A percentile compares a stretch with the other conserved stretches of the same genome.
These are phyloP conservation scores for Falco novaeseelandiae DNA, from an alignment of 2,797 vertebrate genomes.

Conservation along the genomic window DNA sequence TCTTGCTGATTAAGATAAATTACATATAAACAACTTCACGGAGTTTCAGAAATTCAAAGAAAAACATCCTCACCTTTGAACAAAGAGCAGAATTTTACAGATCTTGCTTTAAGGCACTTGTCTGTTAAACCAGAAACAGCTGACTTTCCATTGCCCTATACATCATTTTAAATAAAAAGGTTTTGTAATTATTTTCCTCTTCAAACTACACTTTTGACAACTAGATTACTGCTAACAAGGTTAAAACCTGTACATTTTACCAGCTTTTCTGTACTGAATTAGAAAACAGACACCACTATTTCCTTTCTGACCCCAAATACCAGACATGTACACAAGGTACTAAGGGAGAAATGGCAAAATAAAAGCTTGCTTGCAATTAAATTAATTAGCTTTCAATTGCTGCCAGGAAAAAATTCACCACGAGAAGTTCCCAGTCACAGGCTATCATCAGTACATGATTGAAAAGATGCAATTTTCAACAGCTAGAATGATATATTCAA, in stretches of 20 bases:
- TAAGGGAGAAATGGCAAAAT: slow-evolving; percentile 20
- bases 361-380: slow-evolving; percentile 59
- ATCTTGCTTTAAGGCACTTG: slow-evolving; percentile 35
- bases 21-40: slow-evolving; percentile 34
- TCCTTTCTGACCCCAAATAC: slow-evolving; percentile 51
- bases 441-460: background rate
- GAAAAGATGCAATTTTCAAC: slow-evolving; percentile 3
- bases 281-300: slow-evolving; percentile 48
- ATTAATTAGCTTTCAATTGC: slow-evolving; percentile 66
- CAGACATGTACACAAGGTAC: background rate
- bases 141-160: slow-evolving; percentile 20
- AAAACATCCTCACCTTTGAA: slow-evolving; percentile 60
- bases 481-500: background rate
- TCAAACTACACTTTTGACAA: slow-evolving; percentile 52
- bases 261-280: slow-evolving; percentile 15
- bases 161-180: slow-evolving; percentile 57
- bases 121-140: slow-evolving; percentile 47
- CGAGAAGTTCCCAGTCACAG: background rate
- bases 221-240: slow-evolving; percentile 53
- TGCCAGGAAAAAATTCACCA: slow-evolving; percentile 36
- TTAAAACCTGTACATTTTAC: slow-evolving; percentile 43
- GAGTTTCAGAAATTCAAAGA: slow-evolving; percentile 48
- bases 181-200: slow-evolving; percentile 49
- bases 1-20: slow-evolving; percentile 45
- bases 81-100: background rate